Percentiles rank a stretch among this genome's conserved stretches.
phyloP scores from a whole-genome alignment of 2,888 invertebrate genomes.

The Thalpophila matura region DNA sequence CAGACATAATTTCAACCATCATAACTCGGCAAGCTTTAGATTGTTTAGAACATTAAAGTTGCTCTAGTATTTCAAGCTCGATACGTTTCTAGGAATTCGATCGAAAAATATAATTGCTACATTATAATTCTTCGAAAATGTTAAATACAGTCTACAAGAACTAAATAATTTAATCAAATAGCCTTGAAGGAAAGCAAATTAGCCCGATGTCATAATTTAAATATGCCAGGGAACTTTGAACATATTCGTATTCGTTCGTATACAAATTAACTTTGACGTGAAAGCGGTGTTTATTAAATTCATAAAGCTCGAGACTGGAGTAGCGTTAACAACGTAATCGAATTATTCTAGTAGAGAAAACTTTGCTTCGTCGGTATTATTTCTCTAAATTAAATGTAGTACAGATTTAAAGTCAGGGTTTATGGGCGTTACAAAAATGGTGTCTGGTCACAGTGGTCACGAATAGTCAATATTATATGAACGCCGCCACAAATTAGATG shows the following conservation, averaged over 20 bases:
- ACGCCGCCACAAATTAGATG: background rate
- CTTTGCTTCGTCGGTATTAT: slow-evolving; percentile 19
- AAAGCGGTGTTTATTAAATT: slow-evolving; percentile 56
- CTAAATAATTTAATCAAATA: slow-evolving; percentile 6
- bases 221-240: slow-evolving; percentile 19
- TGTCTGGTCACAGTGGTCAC: slow-evolving; percentile 27
- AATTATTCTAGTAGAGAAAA: slow-evolving; percentile 49
- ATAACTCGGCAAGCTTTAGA: no score
- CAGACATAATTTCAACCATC: no score
- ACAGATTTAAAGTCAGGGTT: slow-evolving; percentile 21
- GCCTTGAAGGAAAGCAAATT: slow-evolving; percentile 28
- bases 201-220: slow-evolving; percentile 31
- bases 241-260: no score
- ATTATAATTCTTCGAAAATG: background rate
- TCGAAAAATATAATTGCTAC: no score
- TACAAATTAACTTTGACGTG: slow-evolving; percentile 44
- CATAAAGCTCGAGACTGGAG: slow-evolving; percentile 41
- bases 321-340: slow-evolving; percentile 45
- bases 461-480: slow-evolving; percentile 6
- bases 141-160: background rate
- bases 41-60: no score
- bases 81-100: no score
- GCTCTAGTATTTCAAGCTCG: no score
- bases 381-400: slow-evolving; percentile 19
- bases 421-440: slow-evolving; percentile 11